Evolutionary conservation across 2,113 vertebrate genomes (phyloP), one percentile per base, ranked within the genome.

Genomic region (Tricholaema leucomelas): DNA sequence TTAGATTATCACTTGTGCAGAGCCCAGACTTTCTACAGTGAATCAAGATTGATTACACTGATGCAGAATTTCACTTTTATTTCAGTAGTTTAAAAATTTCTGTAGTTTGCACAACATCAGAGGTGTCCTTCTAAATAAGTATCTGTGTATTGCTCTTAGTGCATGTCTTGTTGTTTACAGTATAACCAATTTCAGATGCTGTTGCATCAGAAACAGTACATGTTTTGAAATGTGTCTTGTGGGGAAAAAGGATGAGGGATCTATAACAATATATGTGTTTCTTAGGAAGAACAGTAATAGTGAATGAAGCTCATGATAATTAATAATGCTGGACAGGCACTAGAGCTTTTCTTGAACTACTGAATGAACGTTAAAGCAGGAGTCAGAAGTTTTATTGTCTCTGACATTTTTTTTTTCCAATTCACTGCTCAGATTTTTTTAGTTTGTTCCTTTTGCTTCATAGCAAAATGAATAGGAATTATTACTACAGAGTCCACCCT

Each of bases 71-170:
- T 91, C 92, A 90, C 92, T 94, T 95, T 94, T 90, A 88, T 96
- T 96, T 94, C 87, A 83, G 87, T 92, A 56, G 93, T 81, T 91
- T 93, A 64, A 93, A 94, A 71, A 80, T 95, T 86, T 91, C 66
- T 95, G 94, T 96, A 33, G 18, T 77, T 93, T 30, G 23, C 74
- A 88, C 76, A 84, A 63, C 88, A 96, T 97, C 96, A 97, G 96
- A 97, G 82, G 74, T 79, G 78, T 94, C 89, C 90, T 88, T 95
- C 88, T 96, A 96, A 96, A 97, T 92, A 96, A 94, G 92, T 87
- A 89, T 96, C 90, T 69, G 42, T 85, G 88, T 40, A 79, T 66
- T 84, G 65, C 73, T 97, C 28, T 25, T 33, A 81, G n/a, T 86
- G 54, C 85, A 74, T 91, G 74, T 88, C 84, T 95, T 94, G 87